Evolutionary conservation across 2,888 invertebrate genomes (phyloP), one percentile per base, ranked within the genome.

Genomic region (Agrotis ipsilon): DNA sequence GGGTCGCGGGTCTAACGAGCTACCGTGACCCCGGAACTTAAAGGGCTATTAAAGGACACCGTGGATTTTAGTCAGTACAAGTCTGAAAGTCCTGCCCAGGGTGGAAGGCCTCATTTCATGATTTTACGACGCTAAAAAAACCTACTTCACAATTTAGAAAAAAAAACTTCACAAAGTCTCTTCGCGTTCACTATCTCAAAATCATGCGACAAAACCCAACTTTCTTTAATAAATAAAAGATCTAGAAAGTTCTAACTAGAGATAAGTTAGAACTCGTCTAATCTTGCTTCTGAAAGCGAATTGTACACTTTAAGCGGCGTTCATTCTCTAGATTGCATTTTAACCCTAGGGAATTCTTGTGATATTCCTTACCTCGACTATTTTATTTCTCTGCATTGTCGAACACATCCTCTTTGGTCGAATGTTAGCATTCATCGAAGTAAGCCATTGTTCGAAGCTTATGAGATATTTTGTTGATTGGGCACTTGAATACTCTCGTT

Each of bases 291-390:
- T 57, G 54, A 60, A 52, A 52, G 49, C 58, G 45, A 55, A 57
- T 58, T 49, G 39, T 68, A 68, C 27, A 62, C 49, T 69, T 75
- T 66, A 16, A 66, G 69, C 45, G 59, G 69, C 48, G 32, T 66
- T 68, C 52, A 75, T 78, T 80, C 51, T 45, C 59, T 75, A 78
- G 62, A 78, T 78, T 78, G 66, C 81, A 69, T 75, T 75, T 80
- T 60, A 75, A 63, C 66, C 66, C 59, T 0, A 11, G 62, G 55
- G 66, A 75, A 57, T 63, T 68, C 68, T 66, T 48, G 55, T 65
- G 48, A 78, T 75, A 80, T 78, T 66, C 59, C 45, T 59, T 46
- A 48, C 65, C 54, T 60, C 46, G n/a, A 48, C 54, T 72, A 62
- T 60, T 66, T 67, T 48, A 59, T 51, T 54, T 51, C 46, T 16